Conservation (phyloP, 2,113 vertebrate genomes). For the Nerophis ophidion region DNA sequence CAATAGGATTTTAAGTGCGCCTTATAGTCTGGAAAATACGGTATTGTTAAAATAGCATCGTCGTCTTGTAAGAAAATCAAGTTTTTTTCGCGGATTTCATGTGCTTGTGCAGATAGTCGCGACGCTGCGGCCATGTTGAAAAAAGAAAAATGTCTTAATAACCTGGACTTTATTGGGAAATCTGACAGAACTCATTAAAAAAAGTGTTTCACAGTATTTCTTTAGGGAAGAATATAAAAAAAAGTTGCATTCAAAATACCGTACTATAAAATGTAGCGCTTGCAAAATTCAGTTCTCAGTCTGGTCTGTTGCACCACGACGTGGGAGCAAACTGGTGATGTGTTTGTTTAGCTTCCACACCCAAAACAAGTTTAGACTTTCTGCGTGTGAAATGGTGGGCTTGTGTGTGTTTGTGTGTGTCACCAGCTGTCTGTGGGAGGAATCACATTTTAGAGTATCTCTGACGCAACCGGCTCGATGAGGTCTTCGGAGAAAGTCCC, state of each 20-base stretch:
- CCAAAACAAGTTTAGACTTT: slow-evolving; percentile 28
- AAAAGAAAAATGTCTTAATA: not conserved
- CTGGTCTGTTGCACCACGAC: slow-evolving; percentile 38
- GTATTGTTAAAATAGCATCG: too few species aligned
- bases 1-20: too few species aligned
- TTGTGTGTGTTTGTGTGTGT: not conserved
- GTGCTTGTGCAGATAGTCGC: too few species aligned
- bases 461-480: slow-evolving; percentile 38
- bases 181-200: slow-evolving; percentile 15
- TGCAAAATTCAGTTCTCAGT: slow-evolving; percentile 19
- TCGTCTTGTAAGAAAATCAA: too few species aligned
- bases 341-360: slow-evolving; percentile 35
- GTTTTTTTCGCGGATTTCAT: too few species aligned
- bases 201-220: slow-evolving; percentile 42
- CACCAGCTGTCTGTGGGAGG: slow-evolving; percentile 15
- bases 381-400: not conserved
- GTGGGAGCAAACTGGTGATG: slow-evolving; percentile 18
- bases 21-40: too few species aligned
- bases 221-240: slow-evolving; percentile 11
- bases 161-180: slow-evolving; percentile 47
- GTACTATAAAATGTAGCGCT: slow-evolving; percentile 18
- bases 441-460: slow-evolving; percentile 21
- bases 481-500: slow-evolving; percentile 50
- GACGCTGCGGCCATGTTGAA: too few species aligned
- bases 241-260: slow-evolving; percentile 4